Evolutionary conservation across 2,797 vertebrate genomes (phyloP), one percentile per base, ranked within the genome.

Genomic region (Ambastaia sidthimunki): DNA sequence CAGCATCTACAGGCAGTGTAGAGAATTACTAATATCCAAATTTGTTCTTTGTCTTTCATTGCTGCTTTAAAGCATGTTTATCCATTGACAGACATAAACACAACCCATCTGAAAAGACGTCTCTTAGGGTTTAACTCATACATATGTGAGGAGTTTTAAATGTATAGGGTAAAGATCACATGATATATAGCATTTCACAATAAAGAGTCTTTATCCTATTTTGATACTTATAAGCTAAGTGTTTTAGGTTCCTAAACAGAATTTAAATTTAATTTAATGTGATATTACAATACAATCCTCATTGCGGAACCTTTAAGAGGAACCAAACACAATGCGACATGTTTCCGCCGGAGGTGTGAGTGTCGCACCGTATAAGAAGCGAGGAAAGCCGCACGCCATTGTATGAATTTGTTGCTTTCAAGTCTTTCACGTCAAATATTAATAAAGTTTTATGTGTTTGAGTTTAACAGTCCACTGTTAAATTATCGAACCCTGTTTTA

Each of bases 371-470:
- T 55, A 0, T 60, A 50, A 74, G 48, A 55, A 57, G 77, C 77
- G 57, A 86, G 71, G 37, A 41, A 77, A 66, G 87, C 73, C 48
- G 82, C 90, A 91, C 91, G 92, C 91, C 89, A 90, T 93, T 93
- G 91, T 92, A 81, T 88, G 44, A 81, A 87, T 59, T 75, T 87
- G 85, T 89, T 85, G 81, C 74, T 1, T 78, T 86, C 54, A 78
- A 67, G 10, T 37, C 28, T 37, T 81, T 80, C 23, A 9, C 28
- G 28, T 47, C 54, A 23, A 5, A 4, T 74, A 44, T 37, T 71
- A 73, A 18, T 21, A 28, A 44, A 48, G 7, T 6, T 34, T 23
- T 78, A 9, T 62, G 19, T 5, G 2, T 16, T 60, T 44, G 3
- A 68, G 28, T 81, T 77, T 31, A 52, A 11, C 12, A 2, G 47